Evolutionary conservation across 2,113 vertebrate genomes (phyloP), one percentile per base, ranked within the genome.

Genomic region (Marmota flaviventris): DNA sequence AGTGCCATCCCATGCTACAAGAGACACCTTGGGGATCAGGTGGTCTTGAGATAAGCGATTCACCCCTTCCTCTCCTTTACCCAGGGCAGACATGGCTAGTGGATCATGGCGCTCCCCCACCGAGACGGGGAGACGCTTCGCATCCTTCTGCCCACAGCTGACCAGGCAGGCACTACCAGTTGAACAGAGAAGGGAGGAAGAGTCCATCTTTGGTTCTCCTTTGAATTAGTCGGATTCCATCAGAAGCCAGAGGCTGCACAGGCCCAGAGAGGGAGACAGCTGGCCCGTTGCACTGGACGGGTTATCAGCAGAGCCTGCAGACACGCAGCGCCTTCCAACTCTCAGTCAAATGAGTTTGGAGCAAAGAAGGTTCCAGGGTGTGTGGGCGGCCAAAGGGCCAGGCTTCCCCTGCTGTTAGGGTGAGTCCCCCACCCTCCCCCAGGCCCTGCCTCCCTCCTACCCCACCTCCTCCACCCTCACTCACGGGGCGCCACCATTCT

Each of bases 31-130:
- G 0, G 1, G 65, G 89, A 86, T 27, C 14, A 0, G 24, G 63
- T 69, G n/a, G 83, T 53, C 56, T n/a, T 17, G 56, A 92, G 89
- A 93, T 8, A 58, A 77, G 77, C 45, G 34, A 32, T 16, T 48
- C 89, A 45, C 61, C 2, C 4, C 20, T 61, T 89, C 69, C 45
- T 37, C 69, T 92, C n/a, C 95, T 94, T 96, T 96, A 77, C 93
- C 95, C 70, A 39, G 4, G 25, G 70, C 84, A 97, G 89, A 93
- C 96, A 96, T 93, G 34, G 72, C 79, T 95, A 97, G 97, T 93
- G 0, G 6, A 96, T 97, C 95, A 87, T 0, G 0, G 65, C 45
- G 27, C 86, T 67, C 58, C 92, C 89, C 89, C 86, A 24, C 9
- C 17, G 65, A 94, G 84, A 72, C 29, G 1, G 1, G 45, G n/a